phyloP scores from a whole-genome alignment of 2,113 vertebrate species.

The Onychostoma macrolepis region DNA sequence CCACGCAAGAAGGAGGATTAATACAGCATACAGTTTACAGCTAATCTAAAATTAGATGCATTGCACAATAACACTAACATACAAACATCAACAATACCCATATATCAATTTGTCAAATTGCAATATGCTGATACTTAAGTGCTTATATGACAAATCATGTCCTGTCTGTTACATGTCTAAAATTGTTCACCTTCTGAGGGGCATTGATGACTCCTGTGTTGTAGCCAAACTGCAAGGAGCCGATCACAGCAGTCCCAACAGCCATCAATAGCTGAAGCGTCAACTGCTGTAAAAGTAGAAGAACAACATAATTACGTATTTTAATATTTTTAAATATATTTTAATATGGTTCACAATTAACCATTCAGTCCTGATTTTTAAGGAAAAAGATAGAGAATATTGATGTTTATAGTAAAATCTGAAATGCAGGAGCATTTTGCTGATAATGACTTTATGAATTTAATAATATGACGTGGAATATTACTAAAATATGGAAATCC shows the following conservation, averaged over 20 bases:
- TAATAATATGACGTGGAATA: background rate
- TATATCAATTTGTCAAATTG: background rate
- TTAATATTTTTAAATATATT: background rate
- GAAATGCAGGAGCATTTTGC: background rate
- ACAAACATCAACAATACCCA: background rate
- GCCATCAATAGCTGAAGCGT: constrained; percentile 81
- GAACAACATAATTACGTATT: background rate
- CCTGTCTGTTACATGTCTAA: background rate
- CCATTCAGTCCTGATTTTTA: background rate
- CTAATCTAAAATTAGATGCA: background rate
- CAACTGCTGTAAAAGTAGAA: constrained; percentile 66
- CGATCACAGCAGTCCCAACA: constrained; percentile 82
- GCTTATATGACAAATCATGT: background rate
- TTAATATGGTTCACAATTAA: background rate
- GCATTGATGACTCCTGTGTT: constrained; percentile 88
- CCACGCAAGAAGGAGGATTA: background rate
- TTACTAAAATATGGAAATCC: background rate
- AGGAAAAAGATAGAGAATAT: background rate
- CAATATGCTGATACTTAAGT: background rate
- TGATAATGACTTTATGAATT: background rate
- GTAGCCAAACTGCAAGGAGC: constrained; percentile 87
- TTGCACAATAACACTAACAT: background rate
- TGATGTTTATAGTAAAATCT: background rate
- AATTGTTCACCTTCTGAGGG: constrained; percentile 63
- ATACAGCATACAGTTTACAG: background rate